Percentiles rank a stretch among this genome's conserved stretches.
These are phyloP conservation scores for Actenoides lindsayi DNA, from an alignment of 2,113 vertebrate species.

Conservation along the genomic window DNA sequence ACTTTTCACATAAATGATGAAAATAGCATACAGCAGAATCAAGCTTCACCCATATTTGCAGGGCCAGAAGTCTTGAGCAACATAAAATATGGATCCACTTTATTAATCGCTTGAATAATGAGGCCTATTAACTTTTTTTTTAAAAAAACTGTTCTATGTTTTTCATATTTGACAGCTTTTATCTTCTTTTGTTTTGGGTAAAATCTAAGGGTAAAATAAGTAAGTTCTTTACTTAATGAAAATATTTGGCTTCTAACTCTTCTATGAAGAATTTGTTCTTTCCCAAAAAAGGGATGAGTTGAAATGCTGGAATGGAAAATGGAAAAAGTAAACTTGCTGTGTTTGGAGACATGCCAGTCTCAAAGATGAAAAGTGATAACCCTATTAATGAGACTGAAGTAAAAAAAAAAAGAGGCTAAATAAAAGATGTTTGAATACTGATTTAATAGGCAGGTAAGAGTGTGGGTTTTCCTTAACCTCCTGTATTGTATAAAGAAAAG, in stretches of 20 bases:
- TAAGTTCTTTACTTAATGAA: background rate
- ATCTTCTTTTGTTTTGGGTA: background rate
- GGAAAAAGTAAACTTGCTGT: background rate
- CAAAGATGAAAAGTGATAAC: background rate
- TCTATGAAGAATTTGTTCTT: background rate
- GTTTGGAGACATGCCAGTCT: background rate
- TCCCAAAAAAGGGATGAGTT: background rate
- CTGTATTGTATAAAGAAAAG: background rate
- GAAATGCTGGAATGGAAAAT: too few relatives aligned
- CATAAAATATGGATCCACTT: background rate
- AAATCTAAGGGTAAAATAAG: background rate
- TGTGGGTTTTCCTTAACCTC: background rate
- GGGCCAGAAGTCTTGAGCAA: background rate
- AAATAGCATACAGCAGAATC: background rate
- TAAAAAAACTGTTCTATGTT: background rate
- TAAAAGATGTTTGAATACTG: constrained; percentile 6
- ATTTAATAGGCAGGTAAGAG: background rate
- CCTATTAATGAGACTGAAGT: background rate
- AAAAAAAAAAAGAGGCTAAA: background rate
- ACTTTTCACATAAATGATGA: background rate
- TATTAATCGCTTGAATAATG: background rate
- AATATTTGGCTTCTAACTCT: background rate
- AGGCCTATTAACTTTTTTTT: background rate
- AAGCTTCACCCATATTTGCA: background rate
- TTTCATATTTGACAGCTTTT: background rate